Conservation (phyloP, 2,888 invertebrate species). For the Liposcelis brunnea region DNA sequence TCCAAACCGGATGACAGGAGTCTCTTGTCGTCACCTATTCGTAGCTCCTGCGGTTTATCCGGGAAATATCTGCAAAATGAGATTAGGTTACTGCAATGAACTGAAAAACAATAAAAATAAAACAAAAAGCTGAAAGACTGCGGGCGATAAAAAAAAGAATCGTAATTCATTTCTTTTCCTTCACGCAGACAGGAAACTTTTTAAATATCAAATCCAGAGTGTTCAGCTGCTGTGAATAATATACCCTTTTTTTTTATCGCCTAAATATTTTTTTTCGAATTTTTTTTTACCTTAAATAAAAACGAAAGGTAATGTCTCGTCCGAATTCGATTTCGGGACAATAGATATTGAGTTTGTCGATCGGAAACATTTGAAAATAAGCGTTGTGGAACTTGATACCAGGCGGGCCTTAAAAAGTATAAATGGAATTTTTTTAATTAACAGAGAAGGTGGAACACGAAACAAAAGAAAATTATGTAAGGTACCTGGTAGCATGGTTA, state of each 20-base stretch:
- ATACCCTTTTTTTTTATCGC: too few species aligned
- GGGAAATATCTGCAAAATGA: conserved; percentile 34
- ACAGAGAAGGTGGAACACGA: too few species aligned
- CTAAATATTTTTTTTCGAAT: not conserved
- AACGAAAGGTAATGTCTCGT: conserved; percentile 33
- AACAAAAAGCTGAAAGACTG: conserved; percentile 6
- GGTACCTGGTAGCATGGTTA: too few species aligned
- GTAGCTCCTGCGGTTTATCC: conserved; percentile 29
- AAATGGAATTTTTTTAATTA: too few species aligned
- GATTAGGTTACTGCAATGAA: not conserved
- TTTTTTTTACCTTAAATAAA: conserved; percentile 35
- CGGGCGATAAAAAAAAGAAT: not conserved
- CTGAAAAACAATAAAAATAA: not conserved
- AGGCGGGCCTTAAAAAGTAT: conserved; percentile 32
- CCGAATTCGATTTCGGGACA: conserved; percentile 34
- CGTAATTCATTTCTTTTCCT: conserved; percentile 3
- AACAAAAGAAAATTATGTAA: too few species aligned
- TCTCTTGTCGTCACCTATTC: conserved; percentile 33
- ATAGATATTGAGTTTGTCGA: conserved; percentile 31
- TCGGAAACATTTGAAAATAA: conserved; percentile 36
- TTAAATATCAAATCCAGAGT: too few species aligned
- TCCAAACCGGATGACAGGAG: conserved; percentile 39
- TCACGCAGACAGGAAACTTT: too few species aligned
- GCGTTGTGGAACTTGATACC: conserved; percentile 37
- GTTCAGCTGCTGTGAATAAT: too few species aligned